These are phyloP conservation scores for Gonocerus acuteangulatus DNA, from an alignment of 2,888 invertebrate species.

Conservation along the genomic window DNA sequence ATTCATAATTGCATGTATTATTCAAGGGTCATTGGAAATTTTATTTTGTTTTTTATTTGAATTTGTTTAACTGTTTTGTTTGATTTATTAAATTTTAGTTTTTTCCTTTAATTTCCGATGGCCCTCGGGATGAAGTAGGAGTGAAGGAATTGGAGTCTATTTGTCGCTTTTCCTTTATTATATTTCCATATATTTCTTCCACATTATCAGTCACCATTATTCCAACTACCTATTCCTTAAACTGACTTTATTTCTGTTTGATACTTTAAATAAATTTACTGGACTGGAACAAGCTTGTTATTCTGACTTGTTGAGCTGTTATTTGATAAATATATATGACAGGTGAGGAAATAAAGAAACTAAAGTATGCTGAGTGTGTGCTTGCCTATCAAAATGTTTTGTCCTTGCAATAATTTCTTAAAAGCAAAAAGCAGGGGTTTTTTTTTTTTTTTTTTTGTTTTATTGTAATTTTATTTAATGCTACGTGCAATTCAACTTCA, in stretches of 20 bases:
- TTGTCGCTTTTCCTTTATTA: constrained; percentile 10
- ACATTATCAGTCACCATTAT: constrained; percentile 7
- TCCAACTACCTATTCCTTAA: constrained; percentile 3
- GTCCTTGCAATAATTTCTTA: too few relatives aligned
- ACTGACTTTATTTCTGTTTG: not conserved
- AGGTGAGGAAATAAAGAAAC: too few relatives aligned
- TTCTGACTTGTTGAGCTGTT: too few relatives aligned
- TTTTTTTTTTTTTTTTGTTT: too few relatives aligned
- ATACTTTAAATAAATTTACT: too few relatives aligned
- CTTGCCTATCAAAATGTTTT: too few relatives aligned
- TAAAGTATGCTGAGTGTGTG: too few relatives aligned
- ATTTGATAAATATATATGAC: too few relatives aligned
- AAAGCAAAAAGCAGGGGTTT: too few relatives aligned
- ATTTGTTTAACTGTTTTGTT: not conserved
- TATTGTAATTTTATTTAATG: too few relatives aligned
- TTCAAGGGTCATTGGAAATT: constrained; percentile 16
- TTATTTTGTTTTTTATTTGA: not conserved
- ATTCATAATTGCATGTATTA: constrained; percentile 9
- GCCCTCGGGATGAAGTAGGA: constrained; percentile 12
- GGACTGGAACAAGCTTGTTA: too few relatives aligned
- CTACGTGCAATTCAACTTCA: too few relatives aligned
- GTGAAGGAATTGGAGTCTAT: not conserved
- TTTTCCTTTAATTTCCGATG: constrained; percentile 8
- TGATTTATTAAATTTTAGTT: not conserved
- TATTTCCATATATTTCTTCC: constrained; percentile 12